A percentile compares a stretch with the other conserved stretches of the same genome.
Conservation (phyloP, 2,888 invertebrate species). For the Sphecodes monilicornis region DNA sequence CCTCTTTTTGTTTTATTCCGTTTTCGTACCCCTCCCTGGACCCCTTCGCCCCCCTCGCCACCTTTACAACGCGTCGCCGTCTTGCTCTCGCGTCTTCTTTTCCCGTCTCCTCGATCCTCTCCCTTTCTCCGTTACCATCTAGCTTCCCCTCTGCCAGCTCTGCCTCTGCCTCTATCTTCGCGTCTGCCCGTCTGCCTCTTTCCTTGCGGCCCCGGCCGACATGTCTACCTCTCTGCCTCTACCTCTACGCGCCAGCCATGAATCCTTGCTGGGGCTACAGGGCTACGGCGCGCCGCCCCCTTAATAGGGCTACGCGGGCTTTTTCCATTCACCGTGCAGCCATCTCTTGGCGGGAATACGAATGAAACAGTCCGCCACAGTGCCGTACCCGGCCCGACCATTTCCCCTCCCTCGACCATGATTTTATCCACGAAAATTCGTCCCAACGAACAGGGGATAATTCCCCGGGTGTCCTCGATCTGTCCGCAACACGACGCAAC, state of each 20-base stretch:
- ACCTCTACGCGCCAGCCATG: slow-evolving; percentile 82
- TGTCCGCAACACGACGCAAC: not conserved
- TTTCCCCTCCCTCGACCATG: slow-evolving; percentile 13
- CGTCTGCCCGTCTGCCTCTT: slow-evolving; percentile 47
- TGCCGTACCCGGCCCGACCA: slow-evolving; percentile 38
- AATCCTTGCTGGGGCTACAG: slow-evolving; percentile 81
- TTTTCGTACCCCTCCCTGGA: slow-evolving; percentile 68
- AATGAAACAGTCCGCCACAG: slow-evolving; percentile 59
- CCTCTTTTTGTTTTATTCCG: slow-evolving; percentile 75
- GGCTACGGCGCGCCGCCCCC: slow-evolving; percentile 81
- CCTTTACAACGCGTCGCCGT: slow-evolving; percentile 9
- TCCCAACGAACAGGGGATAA: not conserved
- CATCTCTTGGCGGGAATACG: slow-evolving; percentile 75
- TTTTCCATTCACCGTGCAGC: slow-evolving; percentile 82
- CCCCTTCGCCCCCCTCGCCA: slow-evolving; percentile 28
- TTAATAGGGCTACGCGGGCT: slow-evolving; percentile 84
- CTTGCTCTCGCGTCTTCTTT: slow-evolving; percentile 42
- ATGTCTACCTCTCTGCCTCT: slow-evolving; percentile 42
- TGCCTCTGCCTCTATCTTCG: slow-evolving; percentile 39
- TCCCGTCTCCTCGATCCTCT: slow-evolving; percentile 15
- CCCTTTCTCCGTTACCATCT: slow-evolving; percentile 45
- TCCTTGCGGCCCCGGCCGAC: slow-evolving; percentile 31
- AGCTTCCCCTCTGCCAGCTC: slow-evolving; percentile 53
- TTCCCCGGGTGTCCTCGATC: not conserved
- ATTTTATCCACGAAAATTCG: not conserved